These are phyloP conservation scores for Characodon lateralis DNA, from an alignment of 2,797 vertebrate genomes.

Conservation along the genomic window DNA sequence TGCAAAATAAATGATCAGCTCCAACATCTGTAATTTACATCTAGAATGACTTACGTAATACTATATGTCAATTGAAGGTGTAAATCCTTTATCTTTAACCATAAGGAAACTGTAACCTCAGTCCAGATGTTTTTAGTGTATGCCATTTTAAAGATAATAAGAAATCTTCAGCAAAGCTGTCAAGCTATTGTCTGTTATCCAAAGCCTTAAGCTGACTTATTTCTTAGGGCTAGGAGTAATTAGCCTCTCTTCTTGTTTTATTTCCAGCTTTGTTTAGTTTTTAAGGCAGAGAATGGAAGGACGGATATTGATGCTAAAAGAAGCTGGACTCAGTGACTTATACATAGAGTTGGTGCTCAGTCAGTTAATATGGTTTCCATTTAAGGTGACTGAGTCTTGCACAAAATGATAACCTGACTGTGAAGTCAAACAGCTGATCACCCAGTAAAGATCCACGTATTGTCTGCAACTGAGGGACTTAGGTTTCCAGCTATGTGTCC, in stretches of 20 bases:
- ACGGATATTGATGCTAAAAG: background rate
- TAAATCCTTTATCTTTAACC: background rate
- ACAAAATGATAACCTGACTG: constrained; percentile 4
- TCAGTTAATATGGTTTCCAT: background rate
- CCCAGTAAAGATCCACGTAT: background rate
- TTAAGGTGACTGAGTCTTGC: background rate
- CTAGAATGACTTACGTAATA: constrained; percentile 20
- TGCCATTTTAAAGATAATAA: constrained; percentile 3
- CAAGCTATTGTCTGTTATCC: constrained; percentile 15
- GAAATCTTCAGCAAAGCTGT: constrained; percentile 30
- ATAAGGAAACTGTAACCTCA: background rate
- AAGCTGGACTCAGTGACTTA: constrained; percentile 22
- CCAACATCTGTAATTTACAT: background rate
- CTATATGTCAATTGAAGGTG: too few relatives aligned
- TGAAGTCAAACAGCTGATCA: background rate
- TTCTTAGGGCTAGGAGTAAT: constrained; percentile 5
- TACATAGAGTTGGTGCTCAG: background rate
- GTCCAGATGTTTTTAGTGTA: background rate
- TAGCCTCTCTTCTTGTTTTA: constrained; percentile 33
- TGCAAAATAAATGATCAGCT: constrained; percentile 13
- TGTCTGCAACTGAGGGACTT: background rate
- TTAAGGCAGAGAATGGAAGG: constrained; percentile 12
- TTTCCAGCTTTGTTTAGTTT: constrained; percentile 27
- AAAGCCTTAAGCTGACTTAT: constrained; percentile 19
- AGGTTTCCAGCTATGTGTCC: background rate